phyloP scores from a whole-genome alignment of 2,113 vertebrate species.

The Lates calcarifer region DNA sequence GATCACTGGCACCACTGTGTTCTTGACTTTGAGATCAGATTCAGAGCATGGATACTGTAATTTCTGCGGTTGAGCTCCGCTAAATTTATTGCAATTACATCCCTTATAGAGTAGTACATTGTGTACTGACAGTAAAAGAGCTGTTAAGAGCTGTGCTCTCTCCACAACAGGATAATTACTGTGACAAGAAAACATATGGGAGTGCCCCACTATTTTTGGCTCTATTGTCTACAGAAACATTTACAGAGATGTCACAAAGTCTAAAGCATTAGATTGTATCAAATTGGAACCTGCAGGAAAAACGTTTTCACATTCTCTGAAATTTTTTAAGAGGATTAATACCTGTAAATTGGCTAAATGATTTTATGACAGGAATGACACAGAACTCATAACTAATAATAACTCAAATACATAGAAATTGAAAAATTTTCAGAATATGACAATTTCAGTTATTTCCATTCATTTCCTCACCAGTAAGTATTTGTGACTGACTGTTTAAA shows the following conservation, averaged over 20 bases:
- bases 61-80: constrained; percentile 44
- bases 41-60: constrained; percentile 32
- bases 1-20: constrained; percentile 5
- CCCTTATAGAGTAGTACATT: constrained; percentile 36
- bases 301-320: too few species aligned
- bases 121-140: constrained; percentile 59
- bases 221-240: constrained; percentile 32
- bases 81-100: constrained; percentile 55
- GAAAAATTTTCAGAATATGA: too few species aligned
- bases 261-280: neutral
- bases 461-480: too few species aligned
- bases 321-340: neutral
- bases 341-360: neutral
- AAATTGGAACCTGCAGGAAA: neutral
- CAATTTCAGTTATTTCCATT: too few species aligned
- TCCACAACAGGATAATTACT: constrained; percentile 65
- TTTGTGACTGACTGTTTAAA: too few species aligned
- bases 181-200: constrained; percentile 36
- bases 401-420: too few species aligned
- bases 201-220: constrained; percentile 11
- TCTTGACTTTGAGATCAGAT: constrained; percentile 26
- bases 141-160: constrained; percentile 31
- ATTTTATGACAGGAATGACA: neutral
- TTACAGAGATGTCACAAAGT: neutral
- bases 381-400: too few species aligned